Evolutionary conservation across 2,888 invertebrate genomes (phyloP).

Genomic region (Drosophila ezoana): DNA sequence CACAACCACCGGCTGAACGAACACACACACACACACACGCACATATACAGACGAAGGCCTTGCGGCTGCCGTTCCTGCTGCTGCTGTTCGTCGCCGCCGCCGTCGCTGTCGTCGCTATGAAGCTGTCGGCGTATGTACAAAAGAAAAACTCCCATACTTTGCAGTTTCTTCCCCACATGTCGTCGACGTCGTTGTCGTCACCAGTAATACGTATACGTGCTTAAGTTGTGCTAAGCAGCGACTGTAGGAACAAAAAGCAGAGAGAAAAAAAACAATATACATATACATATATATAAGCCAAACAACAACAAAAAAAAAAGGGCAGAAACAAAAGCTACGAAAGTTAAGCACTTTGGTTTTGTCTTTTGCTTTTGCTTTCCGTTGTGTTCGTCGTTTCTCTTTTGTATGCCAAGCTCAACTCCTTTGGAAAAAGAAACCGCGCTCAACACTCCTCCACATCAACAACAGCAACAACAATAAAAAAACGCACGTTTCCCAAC

Average conservation of each 20-base stretch:
- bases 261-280: conserved; percentile 27
- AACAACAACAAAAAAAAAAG: conserved; percentile 49
- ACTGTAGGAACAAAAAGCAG: conserved; percentile 37
- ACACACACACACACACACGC: conserved; percentile 20
- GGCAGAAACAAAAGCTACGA: conserved; percentile 56
- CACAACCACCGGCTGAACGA: conserved; percentile 77
- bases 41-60: background rate
- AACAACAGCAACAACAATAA: conserved; percentile 46
- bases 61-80: conserved; percentile 29
- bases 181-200: conserved; percentile 53
- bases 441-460: conserved; percentile 59
- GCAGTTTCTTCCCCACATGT: conserved; percentile 75
- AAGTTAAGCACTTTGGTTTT: conserved; percentile 62
- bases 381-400: conserved; percentile 48
- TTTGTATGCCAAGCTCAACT: conserved; percentile 43
- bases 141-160: conserved; percentile 66
- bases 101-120: conserved; percentile 34
- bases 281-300: conserved; percentile 43
- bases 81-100: conserved; percentile 7
- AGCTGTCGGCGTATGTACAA: conserved; percentile 38
- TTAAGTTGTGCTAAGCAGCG: conserved; percentile 69
- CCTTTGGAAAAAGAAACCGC: conserved; percentile 47
- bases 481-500: conserved; percentile 35
- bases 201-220: conserved; percentile 67
- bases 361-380: conserved; percentile 55